These are phyloP conservation scores for Aegithalos caudatus DNA, from an alignment of 2,113 vertebrate species.

Conservation along the genomic window DNA sequence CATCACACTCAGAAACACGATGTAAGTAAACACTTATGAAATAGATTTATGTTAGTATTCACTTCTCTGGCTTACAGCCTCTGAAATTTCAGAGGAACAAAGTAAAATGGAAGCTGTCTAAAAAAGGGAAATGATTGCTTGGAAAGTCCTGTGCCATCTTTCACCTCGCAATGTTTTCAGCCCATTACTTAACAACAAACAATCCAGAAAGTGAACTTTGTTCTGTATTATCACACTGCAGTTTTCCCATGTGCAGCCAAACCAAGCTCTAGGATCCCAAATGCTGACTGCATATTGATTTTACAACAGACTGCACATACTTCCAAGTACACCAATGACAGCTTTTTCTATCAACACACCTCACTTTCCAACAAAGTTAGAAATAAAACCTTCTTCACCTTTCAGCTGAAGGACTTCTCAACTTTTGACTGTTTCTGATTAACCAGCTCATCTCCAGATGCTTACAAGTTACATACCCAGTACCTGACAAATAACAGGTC, in stretches of 20 bases:
- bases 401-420: background rate
- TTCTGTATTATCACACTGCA: background rate
- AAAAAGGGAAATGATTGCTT: background rate
- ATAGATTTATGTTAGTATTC: background rate
- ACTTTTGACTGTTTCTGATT: slow-evolving; percentile 14
- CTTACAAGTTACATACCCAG: background rate
- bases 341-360: background rate
- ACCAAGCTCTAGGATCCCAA: background rate
- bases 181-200: background rate
- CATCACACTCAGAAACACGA: background rate
- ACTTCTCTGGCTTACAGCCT: background rate
- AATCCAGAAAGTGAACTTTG: background rate
- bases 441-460: background rate
- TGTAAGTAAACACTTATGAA: background rate
- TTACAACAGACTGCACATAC: background rate
- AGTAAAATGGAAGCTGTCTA: background rate
- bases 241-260: background rate
- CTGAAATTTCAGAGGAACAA: background rate
- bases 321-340: background rate
- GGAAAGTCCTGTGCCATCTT: background rate
- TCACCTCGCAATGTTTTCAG: background rate
- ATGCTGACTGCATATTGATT: background rate
- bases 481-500: background rate
- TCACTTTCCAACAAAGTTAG: background rate
- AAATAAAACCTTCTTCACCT: background rate